Evolutionary conservation across 2,113 vertebrate genomes (phyloP).

Genomic region (Poeciliopsis turrubarensis): DNA sequence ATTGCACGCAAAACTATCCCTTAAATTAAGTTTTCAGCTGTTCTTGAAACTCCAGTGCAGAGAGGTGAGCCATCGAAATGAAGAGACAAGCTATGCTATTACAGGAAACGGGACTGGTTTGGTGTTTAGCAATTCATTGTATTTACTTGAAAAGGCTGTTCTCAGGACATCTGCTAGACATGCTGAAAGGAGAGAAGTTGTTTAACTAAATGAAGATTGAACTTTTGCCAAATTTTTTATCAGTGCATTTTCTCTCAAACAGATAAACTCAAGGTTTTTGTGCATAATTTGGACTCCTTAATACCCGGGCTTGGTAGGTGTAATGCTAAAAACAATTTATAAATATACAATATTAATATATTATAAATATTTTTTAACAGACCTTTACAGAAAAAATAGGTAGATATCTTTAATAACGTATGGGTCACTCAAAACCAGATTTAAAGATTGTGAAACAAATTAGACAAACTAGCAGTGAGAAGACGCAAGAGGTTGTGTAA

Average conservation of each 20-base stretch:
- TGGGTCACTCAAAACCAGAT: not conserved
- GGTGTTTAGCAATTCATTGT: not conserved
- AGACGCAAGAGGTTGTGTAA: conserved; percentile 8
- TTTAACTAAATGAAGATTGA: too few relatives aligned
- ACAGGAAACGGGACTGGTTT: not conserved
- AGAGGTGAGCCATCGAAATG: conserved; percentile 54
- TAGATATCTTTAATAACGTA: not conserved
- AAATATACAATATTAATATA: not conserved
- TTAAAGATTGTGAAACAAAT: not conserved
- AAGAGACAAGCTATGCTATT: conserved; percentile 18
- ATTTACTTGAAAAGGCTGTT: not conserved
- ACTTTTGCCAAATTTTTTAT: too few relatives aligned
- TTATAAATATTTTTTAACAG: not conserved
- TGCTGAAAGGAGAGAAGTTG: too few relatives aligned
- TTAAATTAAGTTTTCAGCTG: conserved; percentile 64
- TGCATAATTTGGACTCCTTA: too few relatives aligned
- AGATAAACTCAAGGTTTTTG: too few relatives aligned
- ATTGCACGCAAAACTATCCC: conserved; percentile 40
- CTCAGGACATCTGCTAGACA: not conserved
- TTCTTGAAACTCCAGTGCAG: conserved; percentile 52
- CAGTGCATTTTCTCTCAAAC: too few relatives aligned
- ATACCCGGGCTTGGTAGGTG: too few relatives aligned
- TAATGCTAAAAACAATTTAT: too few relatives aligned
- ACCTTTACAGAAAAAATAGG: not conserved
- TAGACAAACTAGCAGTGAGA: not conserved